Evolutionary conservation across 1,140 invertebrate genomes (phyloP), one percentile per base, ranked within the genome.

Genomic region (Nasonia giraulti): DNA sequence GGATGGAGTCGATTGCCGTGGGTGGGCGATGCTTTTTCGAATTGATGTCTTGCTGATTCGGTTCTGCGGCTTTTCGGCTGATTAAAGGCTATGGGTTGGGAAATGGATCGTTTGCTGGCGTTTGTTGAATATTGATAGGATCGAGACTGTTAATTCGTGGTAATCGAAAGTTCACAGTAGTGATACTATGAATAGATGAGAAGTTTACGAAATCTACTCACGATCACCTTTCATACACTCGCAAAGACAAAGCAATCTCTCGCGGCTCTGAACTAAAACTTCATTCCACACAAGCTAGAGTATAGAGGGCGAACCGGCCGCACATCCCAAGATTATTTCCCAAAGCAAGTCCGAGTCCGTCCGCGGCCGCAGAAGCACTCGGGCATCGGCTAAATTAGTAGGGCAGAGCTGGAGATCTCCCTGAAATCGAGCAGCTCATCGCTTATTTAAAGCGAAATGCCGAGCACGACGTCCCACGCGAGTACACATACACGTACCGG

Each of bases 391-490:
- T 78, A 50, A 83, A 83, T 83, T 83, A 77, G 50, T 79, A 73
- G 82, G 66, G 40, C 68, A 77, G 75, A 79, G 14, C 27, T 27
- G 27, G 27, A 33, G 0, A 55, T 79, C n/a, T 23, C 66, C 40
- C 37, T 8, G 27, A 75, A 80, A 80, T 84, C 50, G 83, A 84
- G 77, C 23, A 27, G 68, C 69, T 80, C 77, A 84, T 84, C n/a
- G 11, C 33, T 80, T 84, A 84, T 84, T 84, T 84, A 84, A 80
- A 66, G 77, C 68, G 10, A 10, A 20, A 62, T n/a, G 55, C 20
- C 6, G 17, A 62, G 55, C 55, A 20, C 17, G 0, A 4, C 2
- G 27, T 44, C 82, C 3, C 62, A n/a, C 14, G 31, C 8, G 73
- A n/a, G 20, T 4, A 11, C 2, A 31, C 2, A 33, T 20, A 82